A percentile compares a stretch with the other conserved stretches of the same genome.
phyloP scores from a whole-genome alignment of 2,113 vertebrate genomes.

The Coreoperca whiteheadi region DNA sequence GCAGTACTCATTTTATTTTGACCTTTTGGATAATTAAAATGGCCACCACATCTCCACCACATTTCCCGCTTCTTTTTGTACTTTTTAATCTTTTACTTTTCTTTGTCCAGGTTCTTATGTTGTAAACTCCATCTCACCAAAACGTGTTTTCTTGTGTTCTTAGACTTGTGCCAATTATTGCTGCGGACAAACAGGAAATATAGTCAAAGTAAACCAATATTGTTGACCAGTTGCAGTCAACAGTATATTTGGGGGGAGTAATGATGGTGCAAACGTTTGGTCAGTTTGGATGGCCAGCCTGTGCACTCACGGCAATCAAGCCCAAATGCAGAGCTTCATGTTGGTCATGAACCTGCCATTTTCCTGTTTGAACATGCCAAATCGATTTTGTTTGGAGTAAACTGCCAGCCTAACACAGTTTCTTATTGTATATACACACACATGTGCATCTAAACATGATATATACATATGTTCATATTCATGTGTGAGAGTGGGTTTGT shows the following conservation, averaged over 20 bases:
- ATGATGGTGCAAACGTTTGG: not conserved
- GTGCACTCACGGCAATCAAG: not conserved
- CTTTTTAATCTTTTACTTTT: not conserved
- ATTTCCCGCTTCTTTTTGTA: not conserved
- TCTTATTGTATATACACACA: not conserved
- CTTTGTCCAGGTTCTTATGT: not conserved
- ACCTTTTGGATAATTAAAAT: constrained; percentile 56
- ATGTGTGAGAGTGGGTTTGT: constrained; percentile 2
- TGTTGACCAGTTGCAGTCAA: not conserved
- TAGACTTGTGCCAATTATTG: not conserved
- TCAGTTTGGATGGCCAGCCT: not conserved
- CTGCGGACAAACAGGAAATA: not conserved
- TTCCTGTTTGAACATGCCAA: not conserved
- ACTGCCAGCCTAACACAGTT: not conserved
- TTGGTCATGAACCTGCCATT: not conserved
- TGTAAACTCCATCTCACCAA: no score
- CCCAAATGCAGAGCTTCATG: not conserved
- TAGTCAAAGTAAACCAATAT: constrained; percentile 7
- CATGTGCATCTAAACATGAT: not conserved
- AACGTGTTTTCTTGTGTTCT: not conserved
- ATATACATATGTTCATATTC: not conserved
- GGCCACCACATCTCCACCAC: not conserved
- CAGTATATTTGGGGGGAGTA: not conserved
- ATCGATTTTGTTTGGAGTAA: not conserved
- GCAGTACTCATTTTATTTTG: constrained; percentile 36